A percentile compares a stretch with the other conserved stretches of the same genome.
These are phyloP conservation scores for Lampris incognitus DNA, from an alignment of 2,113 vertebrate species.

Conservation along the genomic window DNA sequence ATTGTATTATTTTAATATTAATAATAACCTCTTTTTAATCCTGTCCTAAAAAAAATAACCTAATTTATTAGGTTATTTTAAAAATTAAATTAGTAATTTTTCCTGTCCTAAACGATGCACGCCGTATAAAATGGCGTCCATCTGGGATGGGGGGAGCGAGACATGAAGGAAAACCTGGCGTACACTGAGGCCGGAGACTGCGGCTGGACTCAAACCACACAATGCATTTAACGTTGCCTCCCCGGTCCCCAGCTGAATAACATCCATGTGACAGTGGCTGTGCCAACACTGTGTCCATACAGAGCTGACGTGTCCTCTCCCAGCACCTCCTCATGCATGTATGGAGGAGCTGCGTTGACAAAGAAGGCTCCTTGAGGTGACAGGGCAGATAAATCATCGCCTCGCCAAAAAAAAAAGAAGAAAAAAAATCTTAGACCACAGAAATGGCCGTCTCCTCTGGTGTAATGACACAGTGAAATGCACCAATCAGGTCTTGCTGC, in stretches of 20 bases:
- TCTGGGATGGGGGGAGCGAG: no score
- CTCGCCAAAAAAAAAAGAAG: not conserved
- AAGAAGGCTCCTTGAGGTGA: constrained; percentile 27
- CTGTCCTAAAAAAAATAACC: no score
- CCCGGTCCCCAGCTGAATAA: not conserved
- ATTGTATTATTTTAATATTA: no score
- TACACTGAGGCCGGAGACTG: no score
- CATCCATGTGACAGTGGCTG: not conserved
- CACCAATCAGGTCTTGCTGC: constrained; percentile 12
- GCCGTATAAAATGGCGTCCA: no score
- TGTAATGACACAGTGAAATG: constrained; percentile 33
- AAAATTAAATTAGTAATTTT: no score
- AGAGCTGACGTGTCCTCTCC: no score
- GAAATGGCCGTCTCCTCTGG: constrained; percentile 36
- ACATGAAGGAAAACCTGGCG: no score
- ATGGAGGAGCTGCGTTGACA: constrained; percentile 12
- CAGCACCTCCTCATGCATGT: constrained; percentile 1
- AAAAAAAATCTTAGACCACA: constrained; percentile 59
- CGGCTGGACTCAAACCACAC: not conserved
- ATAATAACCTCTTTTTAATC: no score
- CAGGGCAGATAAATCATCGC: constrained; percentile 65
- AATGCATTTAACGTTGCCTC: not conserved
- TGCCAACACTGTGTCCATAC: not conserved
- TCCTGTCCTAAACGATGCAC: no score
- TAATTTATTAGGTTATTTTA: no score